A percentile compares a stretch with the other conserved stretches of the same genome.
phyloP scores from a whole-genome alignment of 2,113 vertebrate species.

The Stercorarius parasiticus region DNA sequence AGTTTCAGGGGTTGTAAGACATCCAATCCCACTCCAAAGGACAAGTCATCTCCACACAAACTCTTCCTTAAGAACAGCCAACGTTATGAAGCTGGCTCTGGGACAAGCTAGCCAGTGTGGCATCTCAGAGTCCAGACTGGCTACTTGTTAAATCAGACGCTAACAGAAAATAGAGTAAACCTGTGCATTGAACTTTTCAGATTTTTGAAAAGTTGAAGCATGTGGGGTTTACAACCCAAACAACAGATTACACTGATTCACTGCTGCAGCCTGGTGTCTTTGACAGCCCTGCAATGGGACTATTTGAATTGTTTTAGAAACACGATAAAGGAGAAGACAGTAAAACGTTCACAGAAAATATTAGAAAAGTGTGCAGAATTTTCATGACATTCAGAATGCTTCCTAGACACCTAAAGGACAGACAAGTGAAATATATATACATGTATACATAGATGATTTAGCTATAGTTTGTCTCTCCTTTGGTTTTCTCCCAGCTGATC shows the following conservation, averaged over 20 bases:
- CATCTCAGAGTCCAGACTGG: fast-evolving
- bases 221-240: background rate
- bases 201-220: background rate
- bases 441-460: background rate
- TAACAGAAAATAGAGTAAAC: background rate
- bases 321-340: background rate
- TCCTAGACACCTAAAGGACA: background rate
- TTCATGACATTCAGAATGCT: background rate
- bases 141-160: background rate
- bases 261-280: too few species aligned
- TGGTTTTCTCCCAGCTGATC: background rate
- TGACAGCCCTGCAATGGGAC: background rate
- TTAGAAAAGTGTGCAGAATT: background rate
- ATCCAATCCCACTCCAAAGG: background rate
- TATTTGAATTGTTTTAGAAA: background rate
- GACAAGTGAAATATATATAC: background rate
- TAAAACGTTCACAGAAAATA: background rate
- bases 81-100: background rate
- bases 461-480: background rate
- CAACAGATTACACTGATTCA: background rate
- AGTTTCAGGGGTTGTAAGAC: too few species aligned
- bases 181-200: background rate
- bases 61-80: background rate
- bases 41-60: background rate
- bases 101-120: background rate